Evolutionary conservation across 2,113 vertebrate genomes (phyloP), one percentile per base, ranked within the genome.

Genomic region (Odocoileus hemionus): DNA sequence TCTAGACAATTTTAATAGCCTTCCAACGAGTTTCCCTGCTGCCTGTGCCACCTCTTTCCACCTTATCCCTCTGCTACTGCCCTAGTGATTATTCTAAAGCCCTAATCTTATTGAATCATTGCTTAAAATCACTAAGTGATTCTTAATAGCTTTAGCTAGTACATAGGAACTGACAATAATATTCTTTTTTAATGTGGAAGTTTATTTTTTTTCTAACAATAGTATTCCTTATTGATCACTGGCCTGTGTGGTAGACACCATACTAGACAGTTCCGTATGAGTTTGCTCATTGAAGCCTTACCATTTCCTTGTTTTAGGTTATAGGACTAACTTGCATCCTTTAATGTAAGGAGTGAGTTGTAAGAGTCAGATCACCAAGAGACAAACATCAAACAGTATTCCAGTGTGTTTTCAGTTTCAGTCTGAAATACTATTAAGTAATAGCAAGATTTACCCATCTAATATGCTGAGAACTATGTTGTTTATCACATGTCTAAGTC

Each of bases 11-110:
- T 94, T 96, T 94, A 97, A 92, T 89, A 95, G 50, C 19, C 25
- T 98, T 89, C 55, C 60, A 67, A 89, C 91, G 86, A 87, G 95
- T 96, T 95, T 96, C 50, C 58, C 92, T 85, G 85, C 33, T 25
- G 87, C 61, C 64, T 33, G 4, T 19, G 15, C 78, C 26, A 6
- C 57, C 43, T 92, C 7, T 87, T 23, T 79, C 36, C 17, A 79
- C 16, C 36, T 96, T 92, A n/a, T 74, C 47, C 55, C 55, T 82
- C 60, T 39, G 79, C 5, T 16, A 11, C 54, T 88, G 17, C 33
- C 52, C 47, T 82, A 39, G 19, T 94, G 45, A 94, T 94, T 89
- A 86, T 83, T 85, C 25, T 95, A 87, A 95, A 90, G 36, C 80
- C n/a, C 8, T 86, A 91, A 86, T 84, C 33, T 61, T 61, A 15